Conservation (phyloP, 2,888 invertebrate genomes). For the Drosophila falleni region DNA sequence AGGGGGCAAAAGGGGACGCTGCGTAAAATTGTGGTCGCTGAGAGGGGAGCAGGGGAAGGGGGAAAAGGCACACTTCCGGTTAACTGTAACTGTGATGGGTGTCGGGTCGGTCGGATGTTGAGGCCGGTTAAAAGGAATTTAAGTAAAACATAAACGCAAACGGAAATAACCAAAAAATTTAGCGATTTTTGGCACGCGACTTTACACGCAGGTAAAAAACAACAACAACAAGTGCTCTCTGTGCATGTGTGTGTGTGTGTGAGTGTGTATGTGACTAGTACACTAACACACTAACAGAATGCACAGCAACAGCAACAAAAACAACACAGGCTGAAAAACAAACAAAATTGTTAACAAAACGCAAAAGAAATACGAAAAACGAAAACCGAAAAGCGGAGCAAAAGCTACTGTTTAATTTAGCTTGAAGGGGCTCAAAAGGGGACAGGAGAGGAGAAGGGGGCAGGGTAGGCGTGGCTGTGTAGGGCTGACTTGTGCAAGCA, state of each 20-base stretch:
- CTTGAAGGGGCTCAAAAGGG: background rate
- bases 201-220: slow-evolving; percentile 52
- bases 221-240: slow-evolving; percentile 29
- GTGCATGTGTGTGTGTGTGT: slow-evolving; percentile 12
- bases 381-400: slow-evolving; percentile 20
- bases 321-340: slow-evolving; percentile 26
- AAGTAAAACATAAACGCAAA: slow-evolving; percentile 81
- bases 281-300: slow-evolving; percentile 61
- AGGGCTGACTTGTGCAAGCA: slow-evolving; percentile 27
- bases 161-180: slow-evolving; percentile 70
- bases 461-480: slow-evolving; percentile 32
- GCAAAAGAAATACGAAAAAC: slow-evolving; percentile 33
- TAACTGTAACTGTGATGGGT: slow-evolving; percentile 30
- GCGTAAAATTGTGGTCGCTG: slow-evolving; percentile 44
- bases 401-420: background rate
- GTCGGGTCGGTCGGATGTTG: slow-evolving; percentile 67
- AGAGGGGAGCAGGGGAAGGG: background rate
- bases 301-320: slow-evolving; percentile 35
- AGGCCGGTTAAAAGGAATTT: slow-evolving; percentile 77
- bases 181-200: slow-evolving; percentile 63
- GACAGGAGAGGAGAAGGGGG: background rate
- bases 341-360: slow-evolving; percentile 55
- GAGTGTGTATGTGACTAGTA: slow-evolving; percentile 25
- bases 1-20: slow-evolving; percentile 16
- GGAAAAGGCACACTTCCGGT: slow-evolving; percentile 35